phyloP scores from a whole-genome alignment of 2,797 vertebrate species.

The Sardinella longiceps region DNA sequence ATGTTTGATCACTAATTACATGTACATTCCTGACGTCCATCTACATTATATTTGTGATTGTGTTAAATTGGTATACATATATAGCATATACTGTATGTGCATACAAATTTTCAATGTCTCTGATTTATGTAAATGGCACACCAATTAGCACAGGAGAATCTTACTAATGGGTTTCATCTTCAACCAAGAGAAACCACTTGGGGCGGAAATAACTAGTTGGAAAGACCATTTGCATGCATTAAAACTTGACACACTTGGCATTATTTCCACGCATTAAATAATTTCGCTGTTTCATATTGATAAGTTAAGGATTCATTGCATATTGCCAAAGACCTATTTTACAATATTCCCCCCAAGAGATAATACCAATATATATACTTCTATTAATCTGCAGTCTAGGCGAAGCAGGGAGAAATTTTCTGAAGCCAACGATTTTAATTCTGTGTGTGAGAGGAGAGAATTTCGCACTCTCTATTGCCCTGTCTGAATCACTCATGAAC shows the following conservation, averaged over 20 bases:
- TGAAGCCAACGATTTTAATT: background rate
- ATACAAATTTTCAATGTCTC: background rate
- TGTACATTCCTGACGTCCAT: too few species aligned
- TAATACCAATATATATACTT: conserved; percentile 7
- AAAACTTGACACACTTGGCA: background rate
- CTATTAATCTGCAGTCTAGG: background rate
- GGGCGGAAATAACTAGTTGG: background rate
- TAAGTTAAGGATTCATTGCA: background rate
- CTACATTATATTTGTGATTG: too few species aligned
- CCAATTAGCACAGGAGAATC: background rate
- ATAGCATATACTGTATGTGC: background rate
- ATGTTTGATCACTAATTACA: background rate
- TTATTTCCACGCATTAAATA: background rate
- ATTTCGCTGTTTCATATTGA: conserved; percentile 8
- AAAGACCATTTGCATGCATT: conserved; percentile 4
- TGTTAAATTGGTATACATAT: background rate
- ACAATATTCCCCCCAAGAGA: background rate
- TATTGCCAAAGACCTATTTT: background rate
- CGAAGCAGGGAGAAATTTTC: background rate
- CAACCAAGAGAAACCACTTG: background rate
- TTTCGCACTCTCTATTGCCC: background rate
- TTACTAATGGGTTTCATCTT: background rate
- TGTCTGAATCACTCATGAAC: conserved; percentile 43
- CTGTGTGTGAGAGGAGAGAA: background rate
- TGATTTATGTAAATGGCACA: background rate